Percentiles rank a stretch among this genome's conserved stretches.
Evolutionary conservation across 2,888 invertebrate species (phyloP).

Genomic region (Stegana nigrithorax): DNA sequence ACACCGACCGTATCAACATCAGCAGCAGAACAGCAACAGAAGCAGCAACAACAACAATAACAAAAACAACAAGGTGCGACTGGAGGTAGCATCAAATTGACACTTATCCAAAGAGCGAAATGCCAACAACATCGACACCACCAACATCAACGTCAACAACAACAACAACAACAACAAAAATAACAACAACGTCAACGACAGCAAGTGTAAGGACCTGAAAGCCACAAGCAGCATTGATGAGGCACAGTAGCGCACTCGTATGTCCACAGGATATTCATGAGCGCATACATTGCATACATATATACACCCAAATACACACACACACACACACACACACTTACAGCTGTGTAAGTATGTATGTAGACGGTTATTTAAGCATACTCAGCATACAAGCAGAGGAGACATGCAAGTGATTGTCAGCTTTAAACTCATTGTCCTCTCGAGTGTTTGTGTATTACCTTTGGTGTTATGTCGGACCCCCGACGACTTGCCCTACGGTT

Average conservation of each 20-base stretch:
- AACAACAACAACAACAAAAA: no score
- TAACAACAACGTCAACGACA: not conserved
- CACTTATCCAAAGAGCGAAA: slow-evolving; percentile 49
- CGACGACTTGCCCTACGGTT: no score
- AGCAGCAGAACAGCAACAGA: slow-evolving; percentile 25
- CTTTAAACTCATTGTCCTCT: no score
- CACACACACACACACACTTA: slow-evolving; percentile 12
- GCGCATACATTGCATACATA: not conserved
- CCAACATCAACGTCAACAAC: not conserved
- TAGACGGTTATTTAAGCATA: no score
- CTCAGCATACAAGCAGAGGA: no score
- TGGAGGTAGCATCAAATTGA: slow-evolving; percentile 52
- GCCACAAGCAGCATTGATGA: slow-evolving; percentile 20
- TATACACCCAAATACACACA: slow-evolving; percentile 27
- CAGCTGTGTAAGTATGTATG: no score
- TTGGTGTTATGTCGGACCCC: slow-evolving; percentile 28
- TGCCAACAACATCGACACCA: not conserved
- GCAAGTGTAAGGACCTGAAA: no score
- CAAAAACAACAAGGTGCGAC: not conserved
- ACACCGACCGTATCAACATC: no score
- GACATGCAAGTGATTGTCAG: no score
- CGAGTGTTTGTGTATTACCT: no score
- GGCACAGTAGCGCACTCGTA: no score
- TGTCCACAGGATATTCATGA: not conserved
- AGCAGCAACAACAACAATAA: slow-evolving; percentile 12